Conservation (phyloP, 1,140 invertebrate genomes). For the Mamestra configurata region DNA sequence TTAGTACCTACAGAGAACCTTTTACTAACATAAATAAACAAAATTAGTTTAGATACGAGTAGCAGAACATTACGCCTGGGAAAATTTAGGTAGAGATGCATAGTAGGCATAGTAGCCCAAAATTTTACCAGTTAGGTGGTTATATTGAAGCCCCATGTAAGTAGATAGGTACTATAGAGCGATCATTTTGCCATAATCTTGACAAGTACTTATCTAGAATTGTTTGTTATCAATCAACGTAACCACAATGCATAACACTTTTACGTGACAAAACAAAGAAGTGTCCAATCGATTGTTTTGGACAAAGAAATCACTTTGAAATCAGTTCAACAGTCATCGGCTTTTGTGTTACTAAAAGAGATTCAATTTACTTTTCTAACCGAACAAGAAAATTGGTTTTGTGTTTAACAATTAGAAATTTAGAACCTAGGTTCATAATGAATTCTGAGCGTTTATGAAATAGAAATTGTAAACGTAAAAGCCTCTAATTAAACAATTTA, state of each 20-base stretch:
- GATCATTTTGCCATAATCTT: too few species aligned
- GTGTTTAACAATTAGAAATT: too few species aligned
- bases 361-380: not conserved
- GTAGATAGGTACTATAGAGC: too few species aligned
- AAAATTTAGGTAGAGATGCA: too few species aligned
- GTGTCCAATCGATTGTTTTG: conserved; percentile 14
- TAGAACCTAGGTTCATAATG: not conserved
- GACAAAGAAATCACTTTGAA: conserved; percentile 17
- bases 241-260: conserved; percentile 9
- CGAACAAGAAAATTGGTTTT: not conserved
- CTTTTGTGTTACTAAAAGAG: not conserved
- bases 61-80: too few species aligned
- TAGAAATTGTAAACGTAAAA: conserved; percentile 24
- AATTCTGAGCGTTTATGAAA: not conserved
- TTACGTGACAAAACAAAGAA: conserved; percentile 21
- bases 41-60: too few species aligned
- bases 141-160: too few species aligned
- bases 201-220: too few species aligned
- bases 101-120: too few species aligned
- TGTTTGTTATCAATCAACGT: not conserved
- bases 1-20: too few species aligned
- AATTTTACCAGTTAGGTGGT: too few species aligned
- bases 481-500: conserved; percentile 42
- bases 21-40: too few species aligned
- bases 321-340: not conserved